Evolutionary conservation across 2,113 vertebrate species (phyloP).

Genomic region (Burhinus oedicnemus): DNA sequence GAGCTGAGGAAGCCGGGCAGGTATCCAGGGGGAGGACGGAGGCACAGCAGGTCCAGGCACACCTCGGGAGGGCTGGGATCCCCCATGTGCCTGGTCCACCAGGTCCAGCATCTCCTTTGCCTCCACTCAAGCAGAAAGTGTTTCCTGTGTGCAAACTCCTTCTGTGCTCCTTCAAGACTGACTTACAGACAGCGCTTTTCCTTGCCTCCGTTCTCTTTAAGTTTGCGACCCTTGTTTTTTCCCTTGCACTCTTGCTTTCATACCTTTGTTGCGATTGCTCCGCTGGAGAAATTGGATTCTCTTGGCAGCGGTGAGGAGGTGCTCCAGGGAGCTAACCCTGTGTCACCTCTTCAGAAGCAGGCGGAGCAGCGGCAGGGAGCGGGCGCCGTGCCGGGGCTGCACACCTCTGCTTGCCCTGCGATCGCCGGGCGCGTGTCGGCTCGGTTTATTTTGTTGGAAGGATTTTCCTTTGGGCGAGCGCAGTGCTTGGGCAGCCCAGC

Average conservation of each 20-base stretch:
- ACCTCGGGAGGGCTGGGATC: neutral
- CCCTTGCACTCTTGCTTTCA: neutral
- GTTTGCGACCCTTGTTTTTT: neutral
- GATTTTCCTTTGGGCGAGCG: neutral
- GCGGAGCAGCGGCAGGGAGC: neutral
- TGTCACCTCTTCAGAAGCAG: neutral
- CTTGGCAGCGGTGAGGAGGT: neutral
- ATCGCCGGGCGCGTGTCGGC: neutral
- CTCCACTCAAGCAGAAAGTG: neutral
- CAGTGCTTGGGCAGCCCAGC: neutral
- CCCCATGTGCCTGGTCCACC: neutral
- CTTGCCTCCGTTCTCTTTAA: neutral
- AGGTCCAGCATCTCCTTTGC: neutral
- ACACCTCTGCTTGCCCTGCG: neutral
- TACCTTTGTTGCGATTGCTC: neutral
- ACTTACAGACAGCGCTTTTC: neutral
- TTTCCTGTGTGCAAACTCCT: neutral
- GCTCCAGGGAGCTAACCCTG: neutral
- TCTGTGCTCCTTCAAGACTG: neutral
- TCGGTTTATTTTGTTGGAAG: neutral
- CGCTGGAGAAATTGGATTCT: neutral
- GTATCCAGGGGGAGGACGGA: neutral
- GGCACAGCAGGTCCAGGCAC: neutral
- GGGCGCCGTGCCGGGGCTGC: fast-evolving
- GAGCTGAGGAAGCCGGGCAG: neutral